Base-by-base conservation (phyloP, 2,888 invertebrate genomes). In the Poecilus cupreus region DNA sequence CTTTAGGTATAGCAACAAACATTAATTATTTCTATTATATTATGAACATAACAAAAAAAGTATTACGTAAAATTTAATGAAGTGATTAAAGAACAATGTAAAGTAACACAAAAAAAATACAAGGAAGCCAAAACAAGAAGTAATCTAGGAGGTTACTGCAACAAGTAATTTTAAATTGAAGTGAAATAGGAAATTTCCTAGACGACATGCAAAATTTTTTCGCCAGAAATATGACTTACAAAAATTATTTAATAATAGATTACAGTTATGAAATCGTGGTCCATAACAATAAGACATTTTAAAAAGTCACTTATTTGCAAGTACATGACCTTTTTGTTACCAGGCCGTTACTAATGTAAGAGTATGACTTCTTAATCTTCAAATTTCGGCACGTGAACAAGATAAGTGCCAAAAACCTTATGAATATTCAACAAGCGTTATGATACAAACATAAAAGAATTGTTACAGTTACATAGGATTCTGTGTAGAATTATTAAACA, bases 321-420 rank as follows among this genome's bases (percentile, higher is more conserved):
- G 54, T 54, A 13, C 60, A 60, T 60, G 24, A 60, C 60, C 60
- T 60, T 60, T 26, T 32, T 60, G 26, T 60, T 60, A 26, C 24
- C n/a, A 60, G 24, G 60, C 60, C 60, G 32, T 60, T 60, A 60
- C 60, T 60, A 60, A 60, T 60, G 24, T 24, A 60, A 60, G 24
- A 60, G 5, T n/a, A 60, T 60, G 60, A 60, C 60, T 26, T 60
- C 60, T 60, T 60, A 60, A 60, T 60, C 60, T 60, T 60, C 24
- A 32, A 60, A 60, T 60, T 32, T 60, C 13, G 60, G 60, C 60
- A 60, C 60, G 60, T 60, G 60, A 60, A 60, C 60, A 13, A 60
- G 60, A 22, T 57, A 57, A 57, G 57, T 13, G 60, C 60, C 26
- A 60, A 60, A 60, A 24, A n/a, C 26, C 24, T 60, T 13, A 60